These are phyloP conservation scores for Melanerpes aurifrons DNA, from an alignment of 2,113 vertebrate species.

Conservation along the genomic window DNA sequence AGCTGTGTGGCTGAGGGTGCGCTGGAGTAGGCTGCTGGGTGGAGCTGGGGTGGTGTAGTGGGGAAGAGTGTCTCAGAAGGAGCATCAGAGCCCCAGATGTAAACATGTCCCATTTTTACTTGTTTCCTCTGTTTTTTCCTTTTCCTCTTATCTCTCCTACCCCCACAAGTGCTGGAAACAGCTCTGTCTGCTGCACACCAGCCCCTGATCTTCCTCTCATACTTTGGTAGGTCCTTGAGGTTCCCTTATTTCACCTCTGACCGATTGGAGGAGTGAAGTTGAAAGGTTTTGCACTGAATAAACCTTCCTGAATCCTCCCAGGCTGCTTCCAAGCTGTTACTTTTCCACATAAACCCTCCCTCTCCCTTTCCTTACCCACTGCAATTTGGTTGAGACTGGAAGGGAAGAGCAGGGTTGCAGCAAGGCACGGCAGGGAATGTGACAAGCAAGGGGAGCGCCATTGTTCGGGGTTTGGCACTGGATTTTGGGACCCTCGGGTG, in stretches of 20 bases:
- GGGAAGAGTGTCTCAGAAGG: neutral
- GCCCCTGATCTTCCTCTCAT: neutral
- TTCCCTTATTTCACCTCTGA: neutral
- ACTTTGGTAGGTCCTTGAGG: neutral
- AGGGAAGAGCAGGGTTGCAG: neutral
- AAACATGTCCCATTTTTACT: neutral
- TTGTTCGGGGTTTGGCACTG: neutral
- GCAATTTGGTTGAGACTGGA: neutral
- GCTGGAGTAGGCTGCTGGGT: neutral
- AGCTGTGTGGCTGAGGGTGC: neutral
- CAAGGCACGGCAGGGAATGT: fast-evolving
- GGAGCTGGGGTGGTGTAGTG: neutral
- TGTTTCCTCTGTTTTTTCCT: neutral
- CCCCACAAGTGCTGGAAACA: neutral
- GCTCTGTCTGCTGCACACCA: neutral
- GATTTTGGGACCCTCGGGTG: fast-evolving
- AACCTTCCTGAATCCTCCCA: neutral
- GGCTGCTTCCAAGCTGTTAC: neutral
- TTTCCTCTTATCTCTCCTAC: neutral
- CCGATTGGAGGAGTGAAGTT: neutral
- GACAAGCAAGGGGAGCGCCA: neutral
- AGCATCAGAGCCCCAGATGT: neutral
- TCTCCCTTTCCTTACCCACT: neutral
- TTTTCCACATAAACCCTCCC: neutral
- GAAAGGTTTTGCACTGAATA: neutral